Conservation (phyloP, 2,113 vertebrate species). For the Bufo bufo region DNA sequence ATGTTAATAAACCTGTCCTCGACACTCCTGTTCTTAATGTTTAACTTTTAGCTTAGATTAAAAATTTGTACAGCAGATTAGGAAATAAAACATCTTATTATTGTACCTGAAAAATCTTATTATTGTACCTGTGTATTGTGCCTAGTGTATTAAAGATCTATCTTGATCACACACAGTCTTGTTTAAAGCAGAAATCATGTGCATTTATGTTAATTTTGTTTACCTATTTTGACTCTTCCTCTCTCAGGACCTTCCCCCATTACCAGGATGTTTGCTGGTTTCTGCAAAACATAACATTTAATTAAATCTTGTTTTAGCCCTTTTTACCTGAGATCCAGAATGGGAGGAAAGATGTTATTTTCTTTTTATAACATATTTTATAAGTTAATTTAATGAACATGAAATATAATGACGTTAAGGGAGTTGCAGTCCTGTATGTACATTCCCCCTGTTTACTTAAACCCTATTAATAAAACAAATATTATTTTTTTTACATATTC, state of each 20-base stretch:
- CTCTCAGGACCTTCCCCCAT: slow-evolving; percentile 92
- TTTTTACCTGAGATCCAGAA: slow-evolving; percentile 28
- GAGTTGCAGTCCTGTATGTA: neutral
- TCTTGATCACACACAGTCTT: neutral
- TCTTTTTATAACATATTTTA: slow-evolving; percentile 45
- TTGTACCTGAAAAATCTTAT: neutral
- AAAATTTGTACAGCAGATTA: neutral
- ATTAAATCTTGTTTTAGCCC: slow-evolving; percentile 55
- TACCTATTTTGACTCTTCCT: slow-evolving; percentile 92
- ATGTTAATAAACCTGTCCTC: neutral
- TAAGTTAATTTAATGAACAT: neutral
- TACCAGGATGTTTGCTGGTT: slow-evolving; percentile 93
- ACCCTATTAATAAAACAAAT: neutral
- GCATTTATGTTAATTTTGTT: slow-evolving; percentile 54
- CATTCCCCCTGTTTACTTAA: neutral
- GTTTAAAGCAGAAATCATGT: slow-evolving; percentile 1
- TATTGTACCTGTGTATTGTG: neutral
- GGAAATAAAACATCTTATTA: neutral
- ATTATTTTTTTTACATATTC: neutral
- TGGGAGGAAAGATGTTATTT: neutral
- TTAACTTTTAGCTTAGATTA: neutral
- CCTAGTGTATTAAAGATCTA: neutral
- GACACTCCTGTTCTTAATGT: neutral
- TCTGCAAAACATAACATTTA: slow-evolving; percentile 78
- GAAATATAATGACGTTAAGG: neutral